Evolutionary conservation across 2,888 invertebrate species (phyloP), one percentile per base, ranked within the genome.

Genomic region (Megastigmus dorsalis): DNA sequence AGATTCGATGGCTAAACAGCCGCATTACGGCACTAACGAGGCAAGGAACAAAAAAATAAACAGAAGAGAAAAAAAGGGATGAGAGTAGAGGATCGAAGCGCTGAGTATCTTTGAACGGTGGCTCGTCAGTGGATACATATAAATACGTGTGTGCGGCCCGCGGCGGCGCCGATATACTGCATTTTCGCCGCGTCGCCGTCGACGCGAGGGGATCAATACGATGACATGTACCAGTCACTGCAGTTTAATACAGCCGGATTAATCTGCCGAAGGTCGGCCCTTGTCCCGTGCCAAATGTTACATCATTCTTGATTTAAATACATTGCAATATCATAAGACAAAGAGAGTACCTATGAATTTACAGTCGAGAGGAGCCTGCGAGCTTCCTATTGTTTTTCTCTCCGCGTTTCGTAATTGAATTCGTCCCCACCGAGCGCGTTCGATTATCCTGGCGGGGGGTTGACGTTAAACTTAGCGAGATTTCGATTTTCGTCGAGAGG

Each of bases 171-270:
- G 28, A 60, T 70, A n/a, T n/a, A 54, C 74, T 74, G 74, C 65
- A 70, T 70, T n/a, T n/a, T 70, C 57, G 65, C 54, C 23, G 50
- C 28, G 57, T 18, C 48, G 66, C 30, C 38, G 63, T 55, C 15
- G 55, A 36, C 26, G 50, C 52, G 55, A 5, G 67, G 50, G 36
- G 74, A 74, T 74, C 74, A 59, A 74, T 74, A 74, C 63, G 63
- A 23, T 70, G 74, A 70, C 74, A 66, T 70, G 65, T 74, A 54
- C 65, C 74, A 65, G n/a, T 69, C 69, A 23, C 57, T 70, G 74
- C 74, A 74, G 70, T 74, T 74, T 74, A 70, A 70, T 70, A 74
- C 65, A 74, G 70, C 60, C 43, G 65, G 59, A 69, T 74, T 74
- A 74, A 74, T 70, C 74, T 36, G 28, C 7, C 55, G 62, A 74